Conservation (phyloP, 2,888 invertebrate species). For the Heliconius charithonia region DNA sequence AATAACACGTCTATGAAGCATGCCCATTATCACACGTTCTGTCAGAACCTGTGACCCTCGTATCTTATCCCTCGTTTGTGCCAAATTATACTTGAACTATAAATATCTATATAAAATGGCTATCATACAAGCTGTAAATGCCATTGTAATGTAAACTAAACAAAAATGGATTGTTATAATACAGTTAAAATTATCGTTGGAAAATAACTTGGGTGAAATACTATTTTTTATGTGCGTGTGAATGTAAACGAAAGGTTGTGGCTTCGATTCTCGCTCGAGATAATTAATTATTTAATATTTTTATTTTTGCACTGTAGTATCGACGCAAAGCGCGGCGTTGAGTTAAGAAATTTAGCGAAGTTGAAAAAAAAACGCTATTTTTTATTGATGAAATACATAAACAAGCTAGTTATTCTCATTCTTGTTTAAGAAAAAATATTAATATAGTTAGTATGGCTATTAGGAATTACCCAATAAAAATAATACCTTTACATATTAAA, state of each 20-base stretch:
- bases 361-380: neutral
- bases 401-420: neutral
- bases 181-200: neutral
- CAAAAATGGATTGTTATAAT: neutral
- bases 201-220: neutral
- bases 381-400: neutral
- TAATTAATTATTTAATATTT: neutral
- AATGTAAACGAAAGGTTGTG: neutral
- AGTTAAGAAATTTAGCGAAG: neutral
- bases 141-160: neutral
- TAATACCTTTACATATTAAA: neutral
- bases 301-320: neutral
- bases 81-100: constrained; percentile 21
- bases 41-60: constrained; percentile 20
- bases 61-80: constrained; percentile 29
- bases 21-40: constrained; percentile 14
- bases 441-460: neutral
- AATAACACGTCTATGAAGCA: constrained; percentile 18
- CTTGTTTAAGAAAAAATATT: neutral
- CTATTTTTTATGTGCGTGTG: no score
- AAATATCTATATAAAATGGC: constrained; percentile 10
- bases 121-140: neutral
- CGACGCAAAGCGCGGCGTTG: no score
- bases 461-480: neutral
- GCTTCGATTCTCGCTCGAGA: neutral